These are phyloP conservation scores for Polypedilum vanderplanki DNA, from an alignment of 1,140 invertebrate genomes.

Conservation along the genomic window DNA sequence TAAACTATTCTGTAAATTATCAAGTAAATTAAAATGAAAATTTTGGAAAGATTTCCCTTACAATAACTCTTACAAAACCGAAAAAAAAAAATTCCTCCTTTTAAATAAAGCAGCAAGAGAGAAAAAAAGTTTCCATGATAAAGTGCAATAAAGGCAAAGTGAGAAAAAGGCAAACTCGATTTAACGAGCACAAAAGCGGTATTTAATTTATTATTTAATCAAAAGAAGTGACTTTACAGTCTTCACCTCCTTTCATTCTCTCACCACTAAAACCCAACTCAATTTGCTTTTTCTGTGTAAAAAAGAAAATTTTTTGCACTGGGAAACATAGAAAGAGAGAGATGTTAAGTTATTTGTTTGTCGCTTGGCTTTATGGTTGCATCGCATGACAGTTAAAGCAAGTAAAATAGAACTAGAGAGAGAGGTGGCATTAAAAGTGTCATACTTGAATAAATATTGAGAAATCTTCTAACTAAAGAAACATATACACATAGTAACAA, in stretches of 20 bases:
- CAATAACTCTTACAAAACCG: too few species aligned
- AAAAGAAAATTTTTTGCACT: too few species aligned
- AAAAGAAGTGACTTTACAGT: conserved; percentile 11
- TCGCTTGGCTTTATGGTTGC: conserved; percentile 10
- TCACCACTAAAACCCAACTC: neutral
- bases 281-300: neutral
- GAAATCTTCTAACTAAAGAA: neutral
- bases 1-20: too few species aligned
- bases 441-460: conserved; percentile 19
- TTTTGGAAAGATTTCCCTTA: too few species aligned
- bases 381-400: conserved; percentile 7
- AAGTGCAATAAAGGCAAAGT: conserved; percentile 17
- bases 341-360: neutral
- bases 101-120: too few species aligned
- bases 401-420: neutral
- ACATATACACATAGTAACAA: neutral
- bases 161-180: conserved; percentile 16
- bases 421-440: neutral
- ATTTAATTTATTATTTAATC: conserved; percentile 15
- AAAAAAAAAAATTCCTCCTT: too few species aligned
- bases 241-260: neutral
- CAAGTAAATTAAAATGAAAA: too few species aligned
- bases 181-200: conserved; percentile 10
- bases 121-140: conserved; percentile 8
- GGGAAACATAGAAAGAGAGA: too few species aligned